Conservation (phyloP, 1,140 invertebrate genomes). For the Philotrypesis tridentata region DNA sequence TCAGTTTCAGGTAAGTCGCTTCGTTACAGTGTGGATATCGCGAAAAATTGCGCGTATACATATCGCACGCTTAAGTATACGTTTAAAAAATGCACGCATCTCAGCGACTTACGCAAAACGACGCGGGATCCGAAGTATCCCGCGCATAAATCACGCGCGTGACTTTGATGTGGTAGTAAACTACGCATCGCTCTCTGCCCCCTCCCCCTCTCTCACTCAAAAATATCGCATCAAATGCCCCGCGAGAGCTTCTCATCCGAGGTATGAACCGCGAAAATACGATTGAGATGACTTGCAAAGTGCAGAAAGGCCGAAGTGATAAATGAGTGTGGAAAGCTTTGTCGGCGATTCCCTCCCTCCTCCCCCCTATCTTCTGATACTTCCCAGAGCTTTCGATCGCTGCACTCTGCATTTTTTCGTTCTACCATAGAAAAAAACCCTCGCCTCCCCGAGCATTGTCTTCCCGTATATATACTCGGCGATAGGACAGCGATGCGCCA, state of each 20-base stretch:
- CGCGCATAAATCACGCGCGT: neutral
- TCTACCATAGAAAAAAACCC: neutral
- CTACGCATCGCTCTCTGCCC: too few species aligned
- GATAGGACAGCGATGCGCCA: too few species aligned
- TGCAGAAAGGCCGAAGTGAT: slow-evolving; percentile 9
- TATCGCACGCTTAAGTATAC: too few species aligned
- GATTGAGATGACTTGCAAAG: slow-evolving; percentile 16
- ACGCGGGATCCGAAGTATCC: neutral
- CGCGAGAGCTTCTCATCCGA: neutral
- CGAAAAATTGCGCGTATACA: too few species aligned
- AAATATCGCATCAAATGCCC: neutral
- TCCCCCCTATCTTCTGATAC: neutral
- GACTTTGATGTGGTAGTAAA: neutral
- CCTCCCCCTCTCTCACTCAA: too few species aligned
- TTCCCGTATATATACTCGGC: too few species aligned
- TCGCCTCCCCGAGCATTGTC: too few species aligned
- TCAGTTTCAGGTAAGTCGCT: too few species aligned
- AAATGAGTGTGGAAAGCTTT: neutral
- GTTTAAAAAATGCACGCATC: too few species aligned
- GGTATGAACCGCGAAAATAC: neutral
- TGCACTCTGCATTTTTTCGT: neutral
- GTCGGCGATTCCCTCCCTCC: neutral
- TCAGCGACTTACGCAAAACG: too few species aligned
- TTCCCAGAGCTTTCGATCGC: too few species aligned
- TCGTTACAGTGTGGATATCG: too few species aligned